Evolutionary conservation across 2,888 invertebrate species (phyloP), one percentile per base, ranked within the genome.

Genomic region (Hyalella azteca): DNA sequence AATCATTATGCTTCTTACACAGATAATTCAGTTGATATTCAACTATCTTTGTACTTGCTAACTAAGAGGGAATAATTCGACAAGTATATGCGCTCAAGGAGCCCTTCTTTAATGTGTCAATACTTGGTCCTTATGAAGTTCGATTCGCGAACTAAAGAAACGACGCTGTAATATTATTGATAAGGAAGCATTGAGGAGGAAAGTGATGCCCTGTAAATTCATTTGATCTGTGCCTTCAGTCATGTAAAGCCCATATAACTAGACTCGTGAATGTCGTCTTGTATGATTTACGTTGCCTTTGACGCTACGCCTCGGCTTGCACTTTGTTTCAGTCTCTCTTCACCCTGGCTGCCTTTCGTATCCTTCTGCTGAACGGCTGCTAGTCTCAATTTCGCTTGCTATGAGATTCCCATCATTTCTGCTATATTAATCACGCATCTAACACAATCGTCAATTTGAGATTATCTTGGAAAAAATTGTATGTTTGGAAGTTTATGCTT

Each of bases 151-250:
- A 36, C 32, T 32, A 36, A 2, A 7, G 39, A 26, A 54, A 54
- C 54, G 54, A 54, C 22, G 29, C 54, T 54, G 54, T 54, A 54
- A 54, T 54, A 54, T 11, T 54, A 29, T 54, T 54, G 19, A 54
- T 54, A 54, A 54, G 54, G 7, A 66, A 29, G 36, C 66, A 66
- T 66, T n/a, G 36, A 66, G 36, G 36, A n/a, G 36, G 36, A 36
- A 66, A 36, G 36, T 66, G 39, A 7, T 36, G 36, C 66, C 66
- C 66, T 66, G 66, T 66, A 66, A 66, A 66, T 66, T 66, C 36
- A 66, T 66, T 66, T 66, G 66, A 66, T 66, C 66, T 36, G 66
- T 66, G 66, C 66, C 66, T 66, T 66, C 66, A 66, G 66, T 66
- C 36, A 66, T 66, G 66, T 66, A 36, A 66, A 66, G 36, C 29